These are phyloP conservation scores for Bucco capensis DNA, from an alignment of 2,113 vertebrate genomes.

Conservation along the genomic window DNA sequence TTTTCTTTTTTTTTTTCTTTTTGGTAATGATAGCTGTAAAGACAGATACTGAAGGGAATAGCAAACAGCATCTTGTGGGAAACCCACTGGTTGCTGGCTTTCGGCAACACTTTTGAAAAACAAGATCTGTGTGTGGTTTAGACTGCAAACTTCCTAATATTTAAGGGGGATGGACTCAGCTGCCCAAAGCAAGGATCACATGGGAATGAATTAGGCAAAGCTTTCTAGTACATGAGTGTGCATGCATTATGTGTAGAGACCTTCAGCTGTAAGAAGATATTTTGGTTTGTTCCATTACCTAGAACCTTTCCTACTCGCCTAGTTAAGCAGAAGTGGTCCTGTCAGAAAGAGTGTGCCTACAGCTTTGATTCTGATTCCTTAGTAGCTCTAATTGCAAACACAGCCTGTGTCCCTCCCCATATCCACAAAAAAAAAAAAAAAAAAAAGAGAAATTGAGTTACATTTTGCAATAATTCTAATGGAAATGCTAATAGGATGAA, in stretches of 20 bases:
- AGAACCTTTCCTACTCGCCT: constrained; percentile 38
- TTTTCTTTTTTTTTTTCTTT: background rate
- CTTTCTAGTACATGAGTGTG: background rate
- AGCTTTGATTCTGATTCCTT: constrained; percentile 44
- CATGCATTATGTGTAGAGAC: background rate
- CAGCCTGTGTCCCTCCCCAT: background rate
- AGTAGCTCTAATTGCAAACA: constrained; percentile 61
- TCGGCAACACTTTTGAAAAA: background rate
- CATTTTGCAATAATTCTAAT: constrained; percentile 56
- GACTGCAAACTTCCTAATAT: background rate
- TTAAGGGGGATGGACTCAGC: constrained; percentile 21
- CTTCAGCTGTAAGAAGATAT: constrained; percentile 42
- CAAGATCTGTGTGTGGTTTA: background rate
- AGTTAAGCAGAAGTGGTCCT: constrained; percentile 61
- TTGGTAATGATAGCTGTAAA: constrained; percentile 2
- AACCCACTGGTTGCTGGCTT: background rate
- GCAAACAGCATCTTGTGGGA: background rate
- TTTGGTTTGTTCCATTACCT: constrained; percentile 56
- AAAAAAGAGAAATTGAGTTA: constrained; percentile 49
- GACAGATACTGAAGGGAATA: background rate
- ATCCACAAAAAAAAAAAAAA: background rate
- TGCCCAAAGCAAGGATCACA: constrained; percentile 41
- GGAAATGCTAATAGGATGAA: constrained; percentile 64
- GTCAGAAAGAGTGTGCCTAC: constrained; percentile 38
- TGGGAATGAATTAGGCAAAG: constrained; percentile 46